These are phyloP conservation scores for Patella pellucida DNA, from an alignment of 2,888 invertebrate genomes.

Conservation along the genomic window DNA sequence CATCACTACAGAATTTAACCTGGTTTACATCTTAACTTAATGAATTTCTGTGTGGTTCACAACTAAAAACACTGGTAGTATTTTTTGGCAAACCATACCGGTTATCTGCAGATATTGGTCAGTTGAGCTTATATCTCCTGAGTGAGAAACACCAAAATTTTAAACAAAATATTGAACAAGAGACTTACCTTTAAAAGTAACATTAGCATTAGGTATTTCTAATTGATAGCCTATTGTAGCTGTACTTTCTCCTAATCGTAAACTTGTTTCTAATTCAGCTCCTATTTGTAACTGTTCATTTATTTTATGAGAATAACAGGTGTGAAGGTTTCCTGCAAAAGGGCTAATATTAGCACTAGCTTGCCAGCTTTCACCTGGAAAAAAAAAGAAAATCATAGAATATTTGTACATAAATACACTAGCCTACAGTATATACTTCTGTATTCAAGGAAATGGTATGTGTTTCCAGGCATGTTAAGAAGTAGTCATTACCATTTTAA, in stretches of 20 bases:
- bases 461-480: neutral
- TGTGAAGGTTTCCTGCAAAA: constrained; percentile 83
- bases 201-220: constrained; percentile 93
- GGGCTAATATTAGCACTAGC: constrained; percentile 72
- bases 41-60: too few relatives aligned
- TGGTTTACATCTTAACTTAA: too few relatives aligned
- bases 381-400: constrained; percentile 9
- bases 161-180: neutral
- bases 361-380: constrained; percentile 73
- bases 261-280: constrained; percentile 93
- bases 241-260: constrained; percentile 89
- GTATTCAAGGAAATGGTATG: too few relatives aligned
- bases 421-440: too few relatives aligned
- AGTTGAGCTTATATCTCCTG: too few relatives aligned
- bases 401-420: neutral
- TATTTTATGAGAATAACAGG: constrained; percentile 94
- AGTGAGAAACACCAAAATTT: neutral
- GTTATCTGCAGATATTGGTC: too few relatives aligned
- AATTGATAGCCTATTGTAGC: constrained; percentile 95
- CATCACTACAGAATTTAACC: too few relatives aligned
- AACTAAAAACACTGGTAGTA: too few relatives aligned
- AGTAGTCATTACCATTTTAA: neutral
- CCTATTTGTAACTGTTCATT: constrained; percentile 90
- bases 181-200: constrained; percentile 88
- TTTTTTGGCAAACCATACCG: too few relatives aligned